Conservation (phyloP, 30 jellyfish, hydroid and myxozoan genomes). For the Aurelia sp. region DNA sequence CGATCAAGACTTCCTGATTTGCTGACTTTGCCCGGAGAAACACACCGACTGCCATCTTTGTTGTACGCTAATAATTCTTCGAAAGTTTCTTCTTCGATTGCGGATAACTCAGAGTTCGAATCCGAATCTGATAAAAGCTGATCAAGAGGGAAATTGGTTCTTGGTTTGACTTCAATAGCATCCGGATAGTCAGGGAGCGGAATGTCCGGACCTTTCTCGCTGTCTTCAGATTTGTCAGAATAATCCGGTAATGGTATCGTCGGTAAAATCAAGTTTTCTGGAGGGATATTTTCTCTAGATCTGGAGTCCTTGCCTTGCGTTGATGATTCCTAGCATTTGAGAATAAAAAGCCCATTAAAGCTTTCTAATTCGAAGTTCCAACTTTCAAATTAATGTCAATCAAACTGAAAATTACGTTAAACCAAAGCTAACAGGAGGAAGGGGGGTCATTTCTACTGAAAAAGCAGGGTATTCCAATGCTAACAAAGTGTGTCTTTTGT, state of each 20-base stretch:
- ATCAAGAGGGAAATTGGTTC: constrained; percentile 11
- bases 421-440: too few species aligned
- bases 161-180: constrained; percentile 34
- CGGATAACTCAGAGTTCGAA: constrained; percentile 85
- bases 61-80: constrained; percentile 57
- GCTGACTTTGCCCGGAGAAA: not conserved
- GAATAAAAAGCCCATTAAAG: too few species aligned
- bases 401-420: too few species aligned
- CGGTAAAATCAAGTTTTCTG: constrained; percentile 54
- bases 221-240: not conserved
- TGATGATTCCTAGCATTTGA: not conserved
- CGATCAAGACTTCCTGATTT: not conserved
- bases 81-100: constrained; percentile 87
- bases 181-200: constrained; percentile 49
- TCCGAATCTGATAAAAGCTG: constrained; percentile 63
- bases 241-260: constrained; percentile 36
- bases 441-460: too few species aligned
- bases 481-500: too few species aligned
- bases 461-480: too few species aligned
- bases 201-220: not conserved
- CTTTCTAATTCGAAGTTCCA: too few species aligned
- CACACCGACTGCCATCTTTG: constrained; percentile 34
- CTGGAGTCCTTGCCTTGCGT: not conserved
- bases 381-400: too few species aligned
- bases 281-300: not conserved